Evolutionary conservation across 1,140 invertebrate genomes (phyloP).

Genomic region (Hydropsyche tenuis): DNA sequence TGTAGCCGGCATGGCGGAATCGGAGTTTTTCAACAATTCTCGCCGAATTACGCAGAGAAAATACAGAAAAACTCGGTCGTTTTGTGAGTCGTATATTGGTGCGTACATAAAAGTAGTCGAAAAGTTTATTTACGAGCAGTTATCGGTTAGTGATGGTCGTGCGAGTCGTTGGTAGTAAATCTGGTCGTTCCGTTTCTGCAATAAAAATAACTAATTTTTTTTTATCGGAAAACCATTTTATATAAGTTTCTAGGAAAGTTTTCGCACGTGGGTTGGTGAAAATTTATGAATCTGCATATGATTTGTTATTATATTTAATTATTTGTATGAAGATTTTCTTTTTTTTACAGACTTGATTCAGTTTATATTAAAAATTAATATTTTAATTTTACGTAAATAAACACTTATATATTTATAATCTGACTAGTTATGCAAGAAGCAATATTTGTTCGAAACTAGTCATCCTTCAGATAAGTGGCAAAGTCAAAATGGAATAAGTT

Average conservation of each 20-base stretch:
- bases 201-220: conserved; percentile 30
- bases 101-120: not conserved
- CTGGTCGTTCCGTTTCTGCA: conserved; percentile 21
- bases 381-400: too few species aligned
- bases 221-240: not conserved
- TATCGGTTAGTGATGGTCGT: conserved; percentile 25
- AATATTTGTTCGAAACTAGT: conserved; percentile 9
- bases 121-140: conserved; percentile 21
- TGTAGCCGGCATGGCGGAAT: too few species aligned
- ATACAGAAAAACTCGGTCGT: not conserved
- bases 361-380: too few species aligned
- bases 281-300: too few species aligned
- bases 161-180: conserved; percentile 20
- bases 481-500: conserved; percentile 23
- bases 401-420: too few species aligned
- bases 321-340: too few species aligned
- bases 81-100: not conserved
- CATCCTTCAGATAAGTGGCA: conserved; percentile 7
- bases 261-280: too few species aligned
- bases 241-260: not conserved
- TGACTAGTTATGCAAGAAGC: not conserved
- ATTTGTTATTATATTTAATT: too few species aligned
- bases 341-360: too few species aligned
- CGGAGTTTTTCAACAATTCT: too few species aligned
- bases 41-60: too few species aligned